Base-by-base conservation (phyloP, 2,888 invertebrate genomes). In the Drosophila picticornis region DNA sequence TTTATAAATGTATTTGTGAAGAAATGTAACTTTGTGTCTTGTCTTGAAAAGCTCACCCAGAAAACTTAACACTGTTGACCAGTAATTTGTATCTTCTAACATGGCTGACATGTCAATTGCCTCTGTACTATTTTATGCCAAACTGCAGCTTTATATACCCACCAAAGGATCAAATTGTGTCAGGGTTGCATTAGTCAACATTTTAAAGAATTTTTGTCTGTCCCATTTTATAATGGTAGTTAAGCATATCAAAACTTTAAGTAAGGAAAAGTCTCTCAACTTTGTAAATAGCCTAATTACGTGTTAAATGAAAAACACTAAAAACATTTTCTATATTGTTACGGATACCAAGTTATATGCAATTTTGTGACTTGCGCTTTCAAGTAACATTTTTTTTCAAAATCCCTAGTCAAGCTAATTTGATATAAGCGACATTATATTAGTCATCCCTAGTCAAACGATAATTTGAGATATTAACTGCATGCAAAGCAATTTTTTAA, bases 21-120 rank as follows among this genome's bases (percentile, higher is more conserved):
- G n/a, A n/a, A 27, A 11, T 4, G 32, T 16, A 25, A 25, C 25
- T 25, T 9, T 25, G 34, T n/a, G 13, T 11, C 19, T 22, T 46
- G 3, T 40, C 4, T 32, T 43, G 2, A 1, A 7, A 61, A 55
- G 2, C 80, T 76, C 40, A 90, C 87, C 78, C 4, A 90, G 59
- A 64, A 80, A 88, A 61, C 66, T 81, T 16, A 88, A 48, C 32
- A 87, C 81, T 5, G 75, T 69, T 2, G 81, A 76, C 90, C 81
- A 87, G 46, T 78, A 84, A 48, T 32, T 62, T 5, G 70, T 9
- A 11, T 72, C 60, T n/a, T 55, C 9, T 29, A 64, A 11, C 62
- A 73, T 73, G 32, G 10, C 36, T 29, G 52, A 32, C 53, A 59
- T 63, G 34, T 63, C 25, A n/a, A 2, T 58, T 1, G 29, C 22